Percentiles rank a stretch among this genome's conserved stretches.
phyloP scores from a whole-genome alignment of 2,113 vertebrate genomes.

The Pteropus alecto region DNA sequence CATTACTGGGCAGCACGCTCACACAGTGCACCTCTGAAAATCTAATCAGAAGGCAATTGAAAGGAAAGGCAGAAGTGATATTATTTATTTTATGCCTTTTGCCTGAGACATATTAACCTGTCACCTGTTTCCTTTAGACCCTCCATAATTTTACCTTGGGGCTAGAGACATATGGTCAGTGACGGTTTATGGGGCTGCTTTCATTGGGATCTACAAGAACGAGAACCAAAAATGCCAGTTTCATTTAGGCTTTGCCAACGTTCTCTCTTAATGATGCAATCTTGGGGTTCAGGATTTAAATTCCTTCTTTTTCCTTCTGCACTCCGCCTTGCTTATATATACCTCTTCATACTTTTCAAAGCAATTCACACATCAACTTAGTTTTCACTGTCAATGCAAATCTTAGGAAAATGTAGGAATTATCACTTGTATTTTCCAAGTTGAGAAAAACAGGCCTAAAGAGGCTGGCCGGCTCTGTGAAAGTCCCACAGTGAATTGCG shows the following conservation, averaged over 20 bases:
- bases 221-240: not conserved
- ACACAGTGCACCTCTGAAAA: not conserved
- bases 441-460: not conserved
- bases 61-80: not conserved
- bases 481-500: not conserved
- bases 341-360: slow-evolving; percentile 13
- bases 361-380: not conserved
- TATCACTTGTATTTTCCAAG: slow-evolving; percentile 7
- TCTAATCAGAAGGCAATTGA: slow-evolving; percentile 18
- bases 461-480: not conserved
- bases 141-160: not conserved
- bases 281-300: not conserved
- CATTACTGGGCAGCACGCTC: not conserved
- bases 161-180: not conserved
- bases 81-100: not conserved
- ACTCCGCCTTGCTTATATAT: not conserved
- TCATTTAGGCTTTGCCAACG: slow-evolving; percentile 21
- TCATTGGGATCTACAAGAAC: not conserved
- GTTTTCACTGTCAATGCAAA: not conserved
- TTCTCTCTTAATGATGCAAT: not conserved
- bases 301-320: not conserved
- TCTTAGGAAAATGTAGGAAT: not conserved
- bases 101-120: not conserved
- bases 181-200: not conserved
- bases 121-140: slow-evolving; percentile 19